Base-by-base conservation (phyloP, 2,888 invertebrate genomes). In the Drosophila antonietae region DNA sequence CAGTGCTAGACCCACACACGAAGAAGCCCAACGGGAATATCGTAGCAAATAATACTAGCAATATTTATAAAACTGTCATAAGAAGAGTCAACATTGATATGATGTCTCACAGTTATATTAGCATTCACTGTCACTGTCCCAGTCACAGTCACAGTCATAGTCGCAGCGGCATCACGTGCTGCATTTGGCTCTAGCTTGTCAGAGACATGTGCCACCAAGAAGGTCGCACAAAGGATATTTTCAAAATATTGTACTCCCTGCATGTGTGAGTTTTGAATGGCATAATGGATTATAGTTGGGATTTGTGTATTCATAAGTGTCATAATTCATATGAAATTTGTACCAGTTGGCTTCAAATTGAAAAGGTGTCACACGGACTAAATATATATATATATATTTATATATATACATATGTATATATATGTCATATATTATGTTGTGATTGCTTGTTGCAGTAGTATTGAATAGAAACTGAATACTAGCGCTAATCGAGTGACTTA, bases 241-340 rank as follows among this genome's bases (percentile, higher is more conserved):
- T 52, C 51, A 20, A 62, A 74, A 78, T 64, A 75, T 68, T 69
- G 18, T 35, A 35, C 31, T 51, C 33, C 18, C 35, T 33, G 37
- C 52, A 28, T 65, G 46, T 66, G 64, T 82, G 83, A 64, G 56
- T 71, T 61, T 37, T 61, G 67, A 72, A 71, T 68, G 57, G 61
- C 65, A 72, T 70, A 74, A 52, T 70, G 78, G 70, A 78, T 73
- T 82, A 79, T 74, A 76, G 68, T 68, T 62, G 64, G 66, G 23
- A 65, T 47, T 59, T 71, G 28, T 55, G 31, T 64, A 73, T 78
- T 75, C 80, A 78, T 75, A 85, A 73, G 72, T 80, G 78, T 87
- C 88, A 88, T 86, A 87, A 82, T 88, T 87, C 88, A 79, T 66
- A 65, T 66, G 83, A 87, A 88, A 80, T 80, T 67, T 70, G 67